Evolutionary conservation across 2,797 vertebrate species (phyloP).

Genomic region (Ispidina picta): DNA sequence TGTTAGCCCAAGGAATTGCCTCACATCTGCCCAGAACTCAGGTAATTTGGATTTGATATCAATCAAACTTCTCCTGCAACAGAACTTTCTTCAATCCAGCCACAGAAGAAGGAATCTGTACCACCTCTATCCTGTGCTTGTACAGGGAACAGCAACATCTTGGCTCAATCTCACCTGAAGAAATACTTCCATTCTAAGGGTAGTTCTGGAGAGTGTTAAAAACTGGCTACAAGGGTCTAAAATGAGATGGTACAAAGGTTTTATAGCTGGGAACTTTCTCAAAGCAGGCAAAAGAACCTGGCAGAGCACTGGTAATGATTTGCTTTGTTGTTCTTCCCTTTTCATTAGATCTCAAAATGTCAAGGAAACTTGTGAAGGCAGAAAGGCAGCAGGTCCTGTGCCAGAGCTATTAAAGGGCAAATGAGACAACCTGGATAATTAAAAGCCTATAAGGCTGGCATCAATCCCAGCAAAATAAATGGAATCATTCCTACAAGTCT

Average conservation of each 20-base stretch:
- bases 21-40: not conserved
- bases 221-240: not conserved
- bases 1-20: not conserved
- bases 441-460: not conserved
- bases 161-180: not conserved
- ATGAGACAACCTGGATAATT: conserved; percentile 23
- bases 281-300: not conserved
- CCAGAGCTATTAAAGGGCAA: not conserved
- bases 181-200: not conserved
- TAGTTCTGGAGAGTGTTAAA: not conserved
- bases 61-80: not conserved
- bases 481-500: not conserved
- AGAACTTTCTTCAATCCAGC: not conserved
- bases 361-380: not conserved
- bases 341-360: not conserved
- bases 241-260: rapidly evolving
- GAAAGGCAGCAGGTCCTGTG: not conserved
- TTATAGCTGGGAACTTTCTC: not conserved
- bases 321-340: not conserved
- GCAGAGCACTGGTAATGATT: not conserved
- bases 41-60: not conserved
- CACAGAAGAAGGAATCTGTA: not conserved
- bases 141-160: not conserved
- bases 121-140: not conserved
- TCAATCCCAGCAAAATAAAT: not conserved